A percentile compares a stretch with the other conserved stretches of the same genome.
Evolutionary conservation across 2,888 invertebrate species (phyloP).

Genomic region (Lysandra coridon): DNA sequence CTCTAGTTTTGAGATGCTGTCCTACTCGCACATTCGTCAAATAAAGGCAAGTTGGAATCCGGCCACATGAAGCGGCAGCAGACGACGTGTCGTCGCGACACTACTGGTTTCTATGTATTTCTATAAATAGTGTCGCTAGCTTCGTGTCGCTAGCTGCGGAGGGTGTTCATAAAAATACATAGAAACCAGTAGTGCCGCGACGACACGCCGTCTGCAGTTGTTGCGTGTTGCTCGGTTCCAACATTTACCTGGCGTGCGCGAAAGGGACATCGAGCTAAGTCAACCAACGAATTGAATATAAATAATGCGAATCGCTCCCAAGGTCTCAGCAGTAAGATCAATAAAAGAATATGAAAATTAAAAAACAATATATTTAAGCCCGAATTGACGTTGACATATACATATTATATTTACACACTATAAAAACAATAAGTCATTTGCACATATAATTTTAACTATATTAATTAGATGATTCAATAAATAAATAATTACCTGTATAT

Average conservation of each 20-base stretch:
- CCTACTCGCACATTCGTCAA: background rate
- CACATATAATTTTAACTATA: background rate
- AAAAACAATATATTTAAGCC: constrained; percentile 30
- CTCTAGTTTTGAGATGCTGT: background rate
- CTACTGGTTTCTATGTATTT: too few species aligned
- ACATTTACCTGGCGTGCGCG: background rate
- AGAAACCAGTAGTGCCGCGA: too few species aligned
- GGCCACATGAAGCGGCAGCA: too few species aligned
- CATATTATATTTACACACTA: constrained; percentile 19
- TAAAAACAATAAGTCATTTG: constrained; percentile 2
- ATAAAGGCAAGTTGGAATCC: background rate
- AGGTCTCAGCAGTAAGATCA: background rate
- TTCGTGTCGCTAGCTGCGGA: too few species aligned
- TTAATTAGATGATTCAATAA: constrained; percentile 18
- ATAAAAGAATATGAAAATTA: constrained; percentile 33
- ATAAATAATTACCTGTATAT: constrained; percentile 19
- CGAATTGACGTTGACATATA: constrained; percentile 12
- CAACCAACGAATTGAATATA: constrained; percentile 24
- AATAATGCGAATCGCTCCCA: constrained; percentile 32
- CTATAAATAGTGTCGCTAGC: too few species aligned
- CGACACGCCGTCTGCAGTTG: too few species aligned
- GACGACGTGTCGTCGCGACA: too few species aligned
- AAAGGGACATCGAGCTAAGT: constrained; percentile 33
- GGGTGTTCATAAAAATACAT: too few species aligned
- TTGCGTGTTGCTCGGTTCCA: too few species aligned